Evolutionary conservation across 2,113 vertebrate species (phyloP).

Genomic region (Odontesthes bonariensis): DNA sequence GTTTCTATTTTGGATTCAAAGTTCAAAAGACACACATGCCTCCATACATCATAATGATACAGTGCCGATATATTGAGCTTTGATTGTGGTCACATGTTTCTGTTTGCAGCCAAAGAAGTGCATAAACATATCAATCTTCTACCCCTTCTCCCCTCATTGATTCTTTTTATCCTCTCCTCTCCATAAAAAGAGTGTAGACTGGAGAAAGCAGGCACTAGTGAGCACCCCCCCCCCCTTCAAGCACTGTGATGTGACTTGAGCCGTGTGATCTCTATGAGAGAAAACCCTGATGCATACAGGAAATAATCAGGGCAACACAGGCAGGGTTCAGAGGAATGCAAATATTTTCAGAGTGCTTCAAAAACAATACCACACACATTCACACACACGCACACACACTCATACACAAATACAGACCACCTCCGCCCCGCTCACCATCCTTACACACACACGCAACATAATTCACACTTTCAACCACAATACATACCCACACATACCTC

Average conservation of each 20-base stretch:
- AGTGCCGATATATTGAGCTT: constrained; percentile 50
- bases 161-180: constrained; percentile 32
- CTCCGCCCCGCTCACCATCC: constrained; percentile 12
- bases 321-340: constrained; percentile 83
- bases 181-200: constrained; percentile 37
- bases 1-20: constrained; percentile 41
- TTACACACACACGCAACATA: constrained; percentile 17
- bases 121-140: constrained; percentile 29
- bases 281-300: constrained; percentile 78
- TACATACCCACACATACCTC: constrained; percentile 62
- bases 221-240: constrained; percentile 62
- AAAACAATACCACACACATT: constrained; percentile 77
- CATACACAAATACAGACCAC: constrained; percentile 44
- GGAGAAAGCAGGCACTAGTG: constrained; percentile 38
- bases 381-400: constrained; percentile 55
- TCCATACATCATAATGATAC: constrained; percentile 54
- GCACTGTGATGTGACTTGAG: constrained; percentile 73
- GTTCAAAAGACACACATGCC: constrained; percentile 27
- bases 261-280: constrained; percentile 77
- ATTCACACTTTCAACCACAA: constrained; percentile 57
- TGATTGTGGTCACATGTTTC: constrained; percentile 32
- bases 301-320: constrained; percentile 83
- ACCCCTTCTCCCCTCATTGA: constrained; percentile 34
- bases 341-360: constrained; percentile 82
- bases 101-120: constrained; percentile 26